Conservation (phyloP, 2,888 invertebrate species). For the Camponotus fellah region DNA sequence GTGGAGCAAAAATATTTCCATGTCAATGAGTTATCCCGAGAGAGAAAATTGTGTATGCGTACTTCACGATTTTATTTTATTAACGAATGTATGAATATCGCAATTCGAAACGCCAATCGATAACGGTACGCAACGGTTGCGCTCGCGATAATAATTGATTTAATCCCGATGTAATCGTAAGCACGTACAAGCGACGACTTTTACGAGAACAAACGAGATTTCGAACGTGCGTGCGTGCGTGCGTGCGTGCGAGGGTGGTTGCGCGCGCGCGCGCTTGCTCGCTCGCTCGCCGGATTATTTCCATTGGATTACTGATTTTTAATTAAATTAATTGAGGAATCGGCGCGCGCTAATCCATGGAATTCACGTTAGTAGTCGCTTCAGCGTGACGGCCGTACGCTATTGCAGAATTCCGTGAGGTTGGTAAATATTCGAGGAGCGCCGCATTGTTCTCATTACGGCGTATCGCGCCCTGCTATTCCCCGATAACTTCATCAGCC, state of each 20-base stretch:
- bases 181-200: constrained; percentile 39
- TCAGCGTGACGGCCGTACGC: constrained; percentile 42
- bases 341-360: constrained; percentile 43
- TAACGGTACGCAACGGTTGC: constrained; percentile 28
- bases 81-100: constrained; percentile 41
- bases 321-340: constrained; percentile 54
- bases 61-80: constrained; percentile 39
- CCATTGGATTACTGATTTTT: constrained; percentile 45
- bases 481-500: constrained; percentile 61
- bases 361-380: constrained; percentile 49
- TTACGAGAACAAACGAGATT: constrained; percentile 28
- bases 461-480: constrained; percentile 59
- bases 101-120: constrained; percentile 23
- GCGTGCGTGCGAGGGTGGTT: no score
- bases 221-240: constrained; percentile 13
- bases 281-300: constrained; percentile 21
- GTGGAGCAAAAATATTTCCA: background rate
- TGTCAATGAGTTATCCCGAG: background rate
- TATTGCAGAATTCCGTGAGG: constrained; percentile 60
- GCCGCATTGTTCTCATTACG: constrained; percentile 65
- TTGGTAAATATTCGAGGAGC: constrained; percentile 64
- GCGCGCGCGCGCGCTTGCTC: background rate
- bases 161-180: constrained; percentile 42
- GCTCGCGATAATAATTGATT: constrained; percentile 42
- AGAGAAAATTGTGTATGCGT: background rate